A percentile compares a stretch with the other conserved stretches of the same genome.
Evolutionary conservation across 2,113 vertebrate species (phyloP).

Genomic region (Accipiter virgatus): DNA sequence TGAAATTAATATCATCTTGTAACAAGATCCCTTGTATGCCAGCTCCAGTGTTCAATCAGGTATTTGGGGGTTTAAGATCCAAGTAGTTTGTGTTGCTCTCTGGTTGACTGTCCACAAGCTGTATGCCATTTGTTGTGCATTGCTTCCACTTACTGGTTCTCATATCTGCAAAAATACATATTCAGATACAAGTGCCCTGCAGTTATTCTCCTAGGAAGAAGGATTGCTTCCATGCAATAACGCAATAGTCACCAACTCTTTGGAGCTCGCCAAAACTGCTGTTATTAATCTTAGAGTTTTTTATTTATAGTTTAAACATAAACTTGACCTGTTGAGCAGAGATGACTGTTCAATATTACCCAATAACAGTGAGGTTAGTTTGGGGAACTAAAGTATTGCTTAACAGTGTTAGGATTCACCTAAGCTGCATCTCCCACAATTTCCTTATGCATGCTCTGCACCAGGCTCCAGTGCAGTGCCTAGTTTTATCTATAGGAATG

Average conservation of each 20-base stretch:
- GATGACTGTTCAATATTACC: background rate
- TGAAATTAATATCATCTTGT: background rate
- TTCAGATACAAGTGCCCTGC: background rate
- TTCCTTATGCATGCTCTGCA: fast-evolving
- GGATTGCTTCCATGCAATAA: background rate
- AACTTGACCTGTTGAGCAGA: background rate
- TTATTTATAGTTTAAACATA: background rate
- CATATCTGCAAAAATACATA: background rate
- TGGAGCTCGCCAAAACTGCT: background rate
- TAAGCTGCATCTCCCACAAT: background rate
- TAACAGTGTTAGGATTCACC: background rate
- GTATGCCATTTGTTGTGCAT: fast-evolving
- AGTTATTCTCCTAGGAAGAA: background rate
- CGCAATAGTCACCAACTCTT: background rate
- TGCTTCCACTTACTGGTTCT: background rate
- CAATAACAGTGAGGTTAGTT: background rate
- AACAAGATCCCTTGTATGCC: background rate
- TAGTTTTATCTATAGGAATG: background rate
- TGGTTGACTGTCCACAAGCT: background rate
- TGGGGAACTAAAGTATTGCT: background rate
- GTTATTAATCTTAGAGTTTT: background rate
- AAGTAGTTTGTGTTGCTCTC: background rate
- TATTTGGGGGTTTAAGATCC: background rate
- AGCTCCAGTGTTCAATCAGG: background rate
- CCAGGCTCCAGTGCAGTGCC: background rate